Evolutionary conservation across 2,797 vertebrate genomes (phyloP).

Genomic region (Lates japonicus): DNA sequence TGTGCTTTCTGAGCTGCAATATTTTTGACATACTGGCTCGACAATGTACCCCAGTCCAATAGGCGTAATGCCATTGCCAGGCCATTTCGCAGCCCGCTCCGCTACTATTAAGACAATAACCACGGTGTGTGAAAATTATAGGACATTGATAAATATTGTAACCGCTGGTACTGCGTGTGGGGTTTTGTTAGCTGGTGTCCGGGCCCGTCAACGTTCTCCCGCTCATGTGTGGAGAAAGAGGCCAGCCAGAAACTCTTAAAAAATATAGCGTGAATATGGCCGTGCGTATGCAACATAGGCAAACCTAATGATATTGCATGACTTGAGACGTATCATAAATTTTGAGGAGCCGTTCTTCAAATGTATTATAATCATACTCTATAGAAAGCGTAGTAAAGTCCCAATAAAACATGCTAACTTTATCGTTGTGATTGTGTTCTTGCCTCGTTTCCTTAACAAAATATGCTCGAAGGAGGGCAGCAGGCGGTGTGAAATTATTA

Average conservation of each 20-base stretch:
- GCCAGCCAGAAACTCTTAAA: too few relatives aligned
- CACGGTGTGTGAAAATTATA: constrained; percentile 11
- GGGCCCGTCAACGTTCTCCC: constrained; percentile 15
- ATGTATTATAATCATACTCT: accelerated
- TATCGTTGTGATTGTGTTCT: background rate
- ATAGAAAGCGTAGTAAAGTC: background rate
- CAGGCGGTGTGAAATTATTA: background rate
- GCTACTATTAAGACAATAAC: constrained; percentile 6
- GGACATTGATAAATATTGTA: constrained; percentile 19
- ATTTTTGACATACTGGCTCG: constrained; percentile 64
- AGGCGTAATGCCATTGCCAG: constrained; percentile 35
- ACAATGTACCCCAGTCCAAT: constrained; percentile 41
- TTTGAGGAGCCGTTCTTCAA: background rate
- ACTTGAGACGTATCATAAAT: background rate
- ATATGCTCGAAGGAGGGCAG: background rate
- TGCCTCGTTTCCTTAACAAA: background rate
- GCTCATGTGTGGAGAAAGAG: background rate
- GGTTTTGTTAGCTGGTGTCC: constrained; percentile 35
- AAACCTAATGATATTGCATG: background rate
- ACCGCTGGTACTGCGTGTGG: constrained; percentile 7
- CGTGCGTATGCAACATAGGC: background rate
- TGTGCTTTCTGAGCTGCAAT: constrained; percentile 58
- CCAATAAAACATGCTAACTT: background rate
- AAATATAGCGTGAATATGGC: constrained; percentile 30
- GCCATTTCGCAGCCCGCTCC: constrained; percentile 34